Conservation (phyloP, 2,113 vertebrate genomes). For the Rattus rattus region DNA sequence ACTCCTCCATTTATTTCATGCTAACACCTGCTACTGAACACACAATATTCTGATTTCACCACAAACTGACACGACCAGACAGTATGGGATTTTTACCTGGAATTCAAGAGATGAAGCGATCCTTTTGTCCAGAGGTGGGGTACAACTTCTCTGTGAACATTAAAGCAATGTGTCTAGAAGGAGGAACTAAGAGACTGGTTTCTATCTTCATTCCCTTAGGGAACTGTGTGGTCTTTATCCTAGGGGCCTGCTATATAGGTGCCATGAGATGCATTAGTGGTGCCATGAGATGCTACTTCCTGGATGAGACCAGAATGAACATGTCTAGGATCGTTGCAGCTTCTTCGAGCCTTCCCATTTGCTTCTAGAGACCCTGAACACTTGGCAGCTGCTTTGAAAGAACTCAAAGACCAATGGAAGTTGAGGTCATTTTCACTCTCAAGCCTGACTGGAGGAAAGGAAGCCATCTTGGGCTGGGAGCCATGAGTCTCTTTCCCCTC, state of each 20-base stretch:
- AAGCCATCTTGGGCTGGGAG: not conserved
- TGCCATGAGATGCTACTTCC: not conserved
- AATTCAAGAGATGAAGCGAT: not conserved
- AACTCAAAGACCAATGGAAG: not conserved
- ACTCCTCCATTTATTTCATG: not conserved
- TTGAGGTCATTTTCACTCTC: constrained; percentile 26
- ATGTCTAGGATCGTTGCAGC: not conserved
- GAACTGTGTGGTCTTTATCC: not conserved
- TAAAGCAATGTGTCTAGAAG: not conserved
- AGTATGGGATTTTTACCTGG: constrained; percentile 31
- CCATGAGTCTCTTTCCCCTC: not conserved
- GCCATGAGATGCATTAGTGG: not conserved
- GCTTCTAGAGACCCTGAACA: not conserved
- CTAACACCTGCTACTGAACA: constrained; percentile 54
- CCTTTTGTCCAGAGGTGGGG: not conserved
- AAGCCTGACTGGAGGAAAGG: not conserved
- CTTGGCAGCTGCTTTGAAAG: not conserved
- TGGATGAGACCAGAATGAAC: not conserved
- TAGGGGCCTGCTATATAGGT: no score
- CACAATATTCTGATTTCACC: not conserved
- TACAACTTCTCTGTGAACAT: not conserved
- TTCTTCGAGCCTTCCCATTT: not conserved
- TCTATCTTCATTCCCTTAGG: not conserved
- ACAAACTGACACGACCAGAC: constrained; percentile 55
- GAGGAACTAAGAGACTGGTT: not conserved